A percentile compares a stretch with the other conserved stretches of the same genome.
phyloP scores from a whole-genome alignment of 2,113 vertebrate species.

The Podarcis raffonei region DNA sequence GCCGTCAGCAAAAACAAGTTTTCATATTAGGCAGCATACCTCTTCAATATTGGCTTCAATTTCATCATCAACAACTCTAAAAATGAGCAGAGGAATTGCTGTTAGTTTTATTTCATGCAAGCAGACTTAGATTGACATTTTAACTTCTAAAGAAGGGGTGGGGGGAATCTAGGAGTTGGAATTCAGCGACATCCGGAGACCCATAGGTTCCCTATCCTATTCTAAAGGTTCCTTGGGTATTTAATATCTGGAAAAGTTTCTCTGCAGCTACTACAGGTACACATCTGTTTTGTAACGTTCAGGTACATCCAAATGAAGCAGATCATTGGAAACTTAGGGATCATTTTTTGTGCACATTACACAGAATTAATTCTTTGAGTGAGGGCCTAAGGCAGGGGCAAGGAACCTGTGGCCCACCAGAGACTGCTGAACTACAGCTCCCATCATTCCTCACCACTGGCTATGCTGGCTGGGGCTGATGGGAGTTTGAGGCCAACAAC shows the following conservation, averaged over 20 bases:
- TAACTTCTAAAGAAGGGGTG: no score
- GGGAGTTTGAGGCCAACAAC: no score
- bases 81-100: slow-evolving; percentile 48
- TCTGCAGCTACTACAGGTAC: neutral
- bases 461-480: no score
- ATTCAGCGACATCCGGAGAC: no score
- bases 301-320: neutral
- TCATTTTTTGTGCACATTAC: neutral
- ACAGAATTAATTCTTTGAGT: neutral
- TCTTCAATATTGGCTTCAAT: slow-evolving; percentile 78
- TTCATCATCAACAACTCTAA: slow-evolving; percentile 78
- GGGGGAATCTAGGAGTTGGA: no score
- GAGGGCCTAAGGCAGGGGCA: no score
- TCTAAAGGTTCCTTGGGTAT: neutral
- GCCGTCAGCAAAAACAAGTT: neutral
- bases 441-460: no score
- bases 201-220: neutral
- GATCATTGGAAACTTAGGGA: neutral
- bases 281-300: neutral
- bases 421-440: no score
- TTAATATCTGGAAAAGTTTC: neutral
- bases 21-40: slow-evolving; percentile 56
- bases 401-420: no score
- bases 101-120: slow-evolving; percentile 21
- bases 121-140: neutral